phyloP scores from a whole-genome alignment of 2,113 vertebrate species.

The Brachyhypopomus occidentalis region DNA sequence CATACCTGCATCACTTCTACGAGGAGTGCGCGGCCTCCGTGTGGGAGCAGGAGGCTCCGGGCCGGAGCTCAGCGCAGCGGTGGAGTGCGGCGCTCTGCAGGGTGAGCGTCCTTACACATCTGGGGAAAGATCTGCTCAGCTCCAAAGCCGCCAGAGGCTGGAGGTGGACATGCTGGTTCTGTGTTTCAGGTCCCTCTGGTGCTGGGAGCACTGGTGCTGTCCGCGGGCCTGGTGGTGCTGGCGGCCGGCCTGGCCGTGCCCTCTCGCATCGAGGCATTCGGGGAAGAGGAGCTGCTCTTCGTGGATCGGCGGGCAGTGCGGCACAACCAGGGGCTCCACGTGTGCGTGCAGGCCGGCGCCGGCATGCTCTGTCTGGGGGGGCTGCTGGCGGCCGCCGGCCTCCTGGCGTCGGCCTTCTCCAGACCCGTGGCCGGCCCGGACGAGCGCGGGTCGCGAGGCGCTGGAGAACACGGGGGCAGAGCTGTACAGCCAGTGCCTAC shows the following conservation, averaged over 20 bases:
- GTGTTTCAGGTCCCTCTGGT: constrained; percentile 84
- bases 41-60: constrained; percentile 88
- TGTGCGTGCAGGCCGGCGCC: constrained; percentile 83
- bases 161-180: background rate
- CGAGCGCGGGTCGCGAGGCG: constrained; percentile 59
- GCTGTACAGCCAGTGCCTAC: constrained; percentile 78
- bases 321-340: constrained; percentile 85
- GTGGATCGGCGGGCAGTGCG: constrained; percentile 84
- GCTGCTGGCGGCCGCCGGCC: constrained; percentile 76
- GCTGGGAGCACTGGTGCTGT: constrained; percentile 78
- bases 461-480: constrained; percentile 45
- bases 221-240: constrained; percentile 83
- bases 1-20: constrained; percentile 97
- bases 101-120: constrained; percentile 65
- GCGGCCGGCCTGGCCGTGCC: constrained; percentile 84
- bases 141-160: too few species aligned
- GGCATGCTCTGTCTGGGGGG: constrained; percentile 86
- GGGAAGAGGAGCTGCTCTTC: constrained; percentile 87
- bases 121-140: too few species aligned
- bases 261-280: constrained; percentile 89
- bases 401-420: constrained; percentile 82
- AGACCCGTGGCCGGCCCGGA: constrained; percentile 82
- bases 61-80: constrained; percentile 83
- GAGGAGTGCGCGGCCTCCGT: constrained; percentile 93
- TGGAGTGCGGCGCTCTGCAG: constrained; percentile 92